Conservation (phyloP, 2,888 invertebrate genomes). For the Hirudinaria manillensis region DNA sequence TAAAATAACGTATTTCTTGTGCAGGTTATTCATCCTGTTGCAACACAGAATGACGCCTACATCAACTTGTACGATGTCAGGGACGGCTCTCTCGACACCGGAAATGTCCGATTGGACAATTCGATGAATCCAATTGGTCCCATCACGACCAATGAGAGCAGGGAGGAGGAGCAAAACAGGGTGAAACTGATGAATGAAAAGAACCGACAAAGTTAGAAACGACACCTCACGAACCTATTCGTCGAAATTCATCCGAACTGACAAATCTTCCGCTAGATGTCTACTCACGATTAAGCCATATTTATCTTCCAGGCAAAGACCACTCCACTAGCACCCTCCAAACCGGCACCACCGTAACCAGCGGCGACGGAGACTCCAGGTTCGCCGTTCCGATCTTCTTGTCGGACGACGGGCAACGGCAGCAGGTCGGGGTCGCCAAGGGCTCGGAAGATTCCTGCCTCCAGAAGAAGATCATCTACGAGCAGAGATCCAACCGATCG, state of each 20-base stretch:
- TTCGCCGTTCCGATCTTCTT: conserved; percentile 37
- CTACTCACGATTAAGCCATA: no score
- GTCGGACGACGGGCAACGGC: conserved; percentile 41
- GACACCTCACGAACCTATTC: no score
- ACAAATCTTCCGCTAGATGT: no score
- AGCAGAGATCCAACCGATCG: conserved; percentile 22
- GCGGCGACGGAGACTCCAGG: not conserved
- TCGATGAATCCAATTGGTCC: not conserved
- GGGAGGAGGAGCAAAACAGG: not conserved
- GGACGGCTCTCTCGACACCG: no score
- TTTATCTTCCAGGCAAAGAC: not conserved
- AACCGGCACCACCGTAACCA: not conserved
- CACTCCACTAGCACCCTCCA: not conserved
- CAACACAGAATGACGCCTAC: conserved; percentile 2
- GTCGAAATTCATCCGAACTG: no score
- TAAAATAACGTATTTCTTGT: no score
- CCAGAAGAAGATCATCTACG: not conserved
- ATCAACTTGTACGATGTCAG: not conserved
- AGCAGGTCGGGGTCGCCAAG: conserved; percentile 33
- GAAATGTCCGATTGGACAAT: no score
- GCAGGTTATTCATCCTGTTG: conserved; percentile 2
- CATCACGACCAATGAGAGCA: not conserved
- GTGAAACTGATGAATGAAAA: conserved; percentile 13
- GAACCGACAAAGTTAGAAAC: not conserved
- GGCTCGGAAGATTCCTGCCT: not conserved